Percentiles rank a stretch among this genome's conserved stretches.
Evolutionary conservation across 2,888 invertebrate species (phyloP).

Genomic region (Leptopilina drosophilae): DNA sequence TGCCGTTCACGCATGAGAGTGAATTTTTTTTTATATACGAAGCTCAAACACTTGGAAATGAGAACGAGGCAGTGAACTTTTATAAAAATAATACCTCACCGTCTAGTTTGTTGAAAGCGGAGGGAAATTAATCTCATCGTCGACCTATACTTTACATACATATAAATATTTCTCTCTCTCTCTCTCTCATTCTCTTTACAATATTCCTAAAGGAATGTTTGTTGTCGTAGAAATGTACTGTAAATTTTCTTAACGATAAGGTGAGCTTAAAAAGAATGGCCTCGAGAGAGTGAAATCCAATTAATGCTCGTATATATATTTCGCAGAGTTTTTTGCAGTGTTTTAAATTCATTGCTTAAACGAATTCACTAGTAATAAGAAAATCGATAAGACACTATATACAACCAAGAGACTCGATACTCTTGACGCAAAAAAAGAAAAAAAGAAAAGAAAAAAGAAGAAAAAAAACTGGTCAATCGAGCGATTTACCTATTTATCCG

Average conservation of each 20-base stretch:
- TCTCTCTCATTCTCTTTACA: not conserved
- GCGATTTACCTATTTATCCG: conserved; percentile 30
- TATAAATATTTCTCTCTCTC: not conserved
- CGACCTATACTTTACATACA: conserved; percentile 6
- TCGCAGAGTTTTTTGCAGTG: conserved; percentile 31
- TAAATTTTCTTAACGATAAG: conserved; percentile 38
- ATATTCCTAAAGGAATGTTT: conserved; percentile 17
- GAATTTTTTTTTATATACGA: conserved; percentile 46
- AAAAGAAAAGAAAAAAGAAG: not conserved
- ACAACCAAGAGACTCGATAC: conserved; percentile 3
- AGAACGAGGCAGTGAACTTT: conserved; percentile 48
- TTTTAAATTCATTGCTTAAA: conserved; percentile 28
- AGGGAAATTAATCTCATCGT: conserved; percentile 21
- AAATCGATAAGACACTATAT: conserved; percentile 30
- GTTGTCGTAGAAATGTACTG: conserved; percentile 15
- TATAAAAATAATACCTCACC: conserved; percentile 54
- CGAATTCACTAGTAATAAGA: conserved; percentile 30
- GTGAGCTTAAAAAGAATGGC: not conserved
- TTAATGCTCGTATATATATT: conserved; percentile 12
- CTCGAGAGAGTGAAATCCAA: conserved; percentile 16
- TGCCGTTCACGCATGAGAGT: conserved; percentile 50
- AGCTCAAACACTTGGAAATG: conserved; percentile 45
- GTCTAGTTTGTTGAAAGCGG: conserved; percentile 42
- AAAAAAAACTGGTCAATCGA: conserved; percentile 17
- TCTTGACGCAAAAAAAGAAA: not conserved